Percentiles rank a stretch among this genome's conserved stretches.
These are phyloP conservation scores for Ctenopoma kingsleyae DNA, from an alignment of 2,797 vertebrate species.

Conservation along the genomic window DNA sequence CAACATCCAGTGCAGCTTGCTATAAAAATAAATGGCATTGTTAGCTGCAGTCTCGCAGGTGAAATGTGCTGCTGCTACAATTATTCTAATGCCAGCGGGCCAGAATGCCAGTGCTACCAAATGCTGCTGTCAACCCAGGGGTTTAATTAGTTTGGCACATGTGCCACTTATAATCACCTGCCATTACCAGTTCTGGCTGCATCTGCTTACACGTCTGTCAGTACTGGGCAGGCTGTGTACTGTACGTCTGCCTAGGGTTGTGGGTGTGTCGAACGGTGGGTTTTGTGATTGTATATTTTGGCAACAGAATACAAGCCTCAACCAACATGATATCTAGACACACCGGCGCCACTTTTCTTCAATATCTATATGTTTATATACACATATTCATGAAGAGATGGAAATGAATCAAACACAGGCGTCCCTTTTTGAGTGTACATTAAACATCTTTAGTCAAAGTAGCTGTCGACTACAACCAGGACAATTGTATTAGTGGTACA, in stretches of 20 bases:
- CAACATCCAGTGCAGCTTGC: constrained; percentile 70
- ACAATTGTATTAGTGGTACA: constrained; percentile 51
- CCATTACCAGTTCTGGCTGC: constrained; percentile 93
- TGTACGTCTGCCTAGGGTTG: constrained; percentile 59
- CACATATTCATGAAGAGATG: constrained; percentile 4
- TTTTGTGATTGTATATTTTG: constrained; percentile 51
- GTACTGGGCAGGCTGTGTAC: constrained; percentile 72
- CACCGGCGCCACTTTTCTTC: constrained; percentile 12
- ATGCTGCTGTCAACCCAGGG: constrained; percentile 94
- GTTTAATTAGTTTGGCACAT: constrained; percentile 97
- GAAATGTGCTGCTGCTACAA: constrained; percentile 85
- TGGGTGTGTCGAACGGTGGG: constrained; percentile 56
- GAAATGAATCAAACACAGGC: constrained; percentile 19
- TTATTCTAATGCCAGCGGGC: constrained; percentile 90
- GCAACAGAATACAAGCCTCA: constrained; percentile 40
- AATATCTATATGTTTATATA: constrained; percentile 18
- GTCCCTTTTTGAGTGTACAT: constrained; percentile 32
- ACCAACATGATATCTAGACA: constrained; percentile 33
- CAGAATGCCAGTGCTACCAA: constrained; percentile 91
- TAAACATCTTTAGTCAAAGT: constrained; percentile 29
- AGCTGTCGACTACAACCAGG: constrained; percentile 30
- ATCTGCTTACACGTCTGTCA: constrained; percentile 97
- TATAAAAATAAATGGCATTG: constrained; percentile 86
- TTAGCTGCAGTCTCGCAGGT: constrained; percentile 84
- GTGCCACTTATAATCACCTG: constrained; percentile 98